These are phyloP conservation scores for Hermatobates lingyangjiaoensis DNA, from an alignment of 1,140 invertebrate genomes.

Conservation along the genomic window DNA sequence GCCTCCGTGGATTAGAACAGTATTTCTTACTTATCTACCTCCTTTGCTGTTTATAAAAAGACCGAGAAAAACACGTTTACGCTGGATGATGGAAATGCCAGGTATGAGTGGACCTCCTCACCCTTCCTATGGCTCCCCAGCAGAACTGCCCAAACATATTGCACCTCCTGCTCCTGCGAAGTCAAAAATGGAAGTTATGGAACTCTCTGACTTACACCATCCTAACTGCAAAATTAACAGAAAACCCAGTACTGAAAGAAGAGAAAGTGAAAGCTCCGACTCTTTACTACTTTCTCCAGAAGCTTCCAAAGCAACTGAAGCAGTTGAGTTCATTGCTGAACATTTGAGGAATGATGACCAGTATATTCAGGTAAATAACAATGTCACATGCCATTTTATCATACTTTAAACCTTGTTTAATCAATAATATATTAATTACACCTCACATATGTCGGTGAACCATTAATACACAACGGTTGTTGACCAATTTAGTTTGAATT, in stretches of 20 bases:
- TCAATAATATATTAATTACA: too few relatives aligned
- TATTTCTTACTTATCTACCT: slow-evolving; percentile 86
- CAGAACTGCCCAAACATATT: slow-evolving; percentile 60
- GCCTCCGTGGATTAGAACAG: slow-evolving; percentile 82
- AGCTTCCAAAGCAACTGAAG: slow-evolving; percentile 86
- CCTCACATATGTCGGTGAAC: too few relatives aligned
- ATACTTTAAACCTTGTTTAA: too few relatives aligned
- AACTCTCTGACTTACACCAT: slow-evolving; percentile 83
- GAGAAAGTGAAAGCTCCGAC: slow-evolving; percentile 80
- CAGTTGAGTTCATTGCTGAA: slow-evolving; percentile 94
- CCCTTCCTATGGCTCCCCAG: slow-evolving; percentile 52
- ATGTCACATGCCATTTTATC: too few relatives aligned
- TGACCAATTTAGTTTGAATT: too few relatives aligned
- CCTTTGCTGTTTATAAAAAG: slow-evolving; percentile 72
- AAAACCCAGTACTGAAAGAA: slow-evolving; percentile 49
- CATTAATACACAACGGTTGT: too few relatives aligned
- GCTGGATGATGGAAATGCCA: slow-evolving; percentile 96
- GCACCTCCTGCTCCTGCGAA: slow-evolving; percentile 33
- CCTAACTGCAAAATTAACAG: slow-evolving; percentile 89
- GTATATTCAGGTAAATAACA: slow-evolving; percentile 83
- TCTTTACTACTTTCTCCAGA: slow-evolving; percentile 76
- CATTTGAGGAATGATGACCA: slow-evolving; percentile 91
- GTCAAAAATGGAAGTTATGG: slow-evolving; percentile 78
- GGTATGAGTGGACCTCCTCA: slow-evolving; percentile 63
- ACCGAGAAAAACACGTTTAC: slow-evolving; percentile 72